Conservation (phyloP, 2,113 vertebrate species). For the Rutilus rutilus region DNA sequence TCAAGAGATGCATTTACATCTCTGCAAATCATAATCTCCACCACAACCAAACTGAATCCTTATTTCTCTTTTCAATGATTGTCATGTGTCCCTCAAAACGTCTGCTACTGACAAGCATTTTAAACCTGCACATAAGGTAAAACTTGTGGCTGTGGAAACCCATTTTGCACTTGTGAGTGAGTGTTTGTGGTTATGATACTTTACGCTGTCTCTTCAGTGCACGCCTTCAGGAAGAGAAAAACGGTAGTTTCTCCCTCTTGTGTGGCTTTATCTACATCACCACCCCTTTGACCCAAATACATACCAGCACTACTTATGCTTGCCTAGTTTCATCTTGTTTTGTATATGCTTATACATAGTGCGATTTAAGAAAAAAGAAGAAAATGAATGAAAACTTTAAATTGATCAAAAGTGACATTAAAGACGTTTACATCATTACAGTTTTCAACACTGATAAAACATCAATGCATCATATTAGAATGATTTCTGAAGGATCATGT, state of each 20-base stretch:
- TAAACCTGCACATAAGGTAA: not conserved
- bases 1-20: not conserved
- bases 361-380: not conserved
- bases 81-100: not conserved
- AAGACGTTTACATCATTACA: too few relatives aligned
- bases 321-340: not conserved
- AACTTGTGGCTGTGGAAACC: not conserved
- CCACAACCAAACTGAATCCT: not conserved
- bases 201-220: not conserved
- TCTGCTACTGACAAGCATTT: not conserved
- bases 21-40: not conserved
- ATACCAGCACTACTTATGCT: constrained; percentile 3
- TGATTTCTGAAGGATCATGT: not conserved
- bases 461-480: not conserved
- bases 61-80: not conserved
- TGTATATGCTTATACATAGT: not conserved
- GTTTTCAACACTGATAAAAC: not conserved
- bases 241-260: constrained; percentile 5
- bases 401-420: not conserved
- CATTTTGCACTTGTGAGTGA: not conserved
- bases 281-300: constrained; percentile 31
- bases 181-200: not conserved
- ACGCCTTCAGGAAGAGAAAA: constrained; percentile 23
- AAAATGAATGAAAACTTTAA: not conserved
- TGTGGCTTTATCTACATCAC: not conserved